Base-by-base conservation (phyloP, 2,888 invertebrate genomes). In the Torymus auratus region DNA sequence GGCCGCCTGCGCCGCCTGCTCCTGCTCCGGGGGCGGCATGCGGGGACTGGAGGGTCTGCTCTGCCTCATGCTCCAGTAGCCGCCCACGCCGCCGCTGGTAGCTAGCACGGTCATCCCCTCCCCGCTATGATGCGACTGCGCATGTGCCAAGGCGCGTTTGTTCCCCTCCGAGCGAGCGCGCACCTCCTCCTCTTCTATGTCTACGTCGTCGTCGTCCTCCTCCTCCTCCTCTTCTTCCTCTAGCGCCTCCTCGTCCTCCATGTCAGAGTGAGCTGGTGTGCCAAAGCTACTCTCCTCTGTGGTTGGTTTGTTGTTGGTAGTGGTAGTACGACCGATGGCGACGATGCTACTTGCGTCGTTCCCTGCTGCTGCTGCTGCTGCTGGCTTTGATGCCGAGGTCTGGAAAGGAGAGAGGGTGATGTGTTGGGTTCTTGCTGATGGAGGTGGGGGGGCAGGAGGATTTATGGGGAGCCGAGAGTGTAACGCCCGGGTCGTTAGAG, bases 11-110 rank as follows among this genome's bases (percentile, higher is more conserved):
- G 69, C 67, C 91, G 70, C 61, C 91, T 92, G 91, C 84, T 53
- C 92, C 91, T 92, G 92, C 89, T 90, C 91, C 86, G 91, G 88
- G 91, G 92, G 92, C 85, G 93, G 93, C 91, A 93, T 91, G 89
- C 91, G 91, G 90, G 91, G 91, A 91, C 91, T 91, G 88, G 91
- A 91, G 92, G 90, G 92, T 92, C 90, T 91, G 87, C 90, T 91
- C 88, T 90, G 91, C 91, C 91, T 90, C 90, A 85, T 89, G 87
- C 87, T 91, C 90, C 90, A 91, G 89, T 89, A 91, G 88, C 88
- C 91, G 87, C 92, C 93, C 89, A 93, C 93, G 88, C 89, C 88
- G 85, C 86, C 85, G 62, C 28, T 28, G 7, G 5, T 7, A 5
- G 28, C 28, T 28, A 69, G 64, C 79, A 75, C 78, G 78, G 74